Conservation (phyloP, 2,113 vertebrate species). For the Cyprinodon brontotheroides region DNA sequence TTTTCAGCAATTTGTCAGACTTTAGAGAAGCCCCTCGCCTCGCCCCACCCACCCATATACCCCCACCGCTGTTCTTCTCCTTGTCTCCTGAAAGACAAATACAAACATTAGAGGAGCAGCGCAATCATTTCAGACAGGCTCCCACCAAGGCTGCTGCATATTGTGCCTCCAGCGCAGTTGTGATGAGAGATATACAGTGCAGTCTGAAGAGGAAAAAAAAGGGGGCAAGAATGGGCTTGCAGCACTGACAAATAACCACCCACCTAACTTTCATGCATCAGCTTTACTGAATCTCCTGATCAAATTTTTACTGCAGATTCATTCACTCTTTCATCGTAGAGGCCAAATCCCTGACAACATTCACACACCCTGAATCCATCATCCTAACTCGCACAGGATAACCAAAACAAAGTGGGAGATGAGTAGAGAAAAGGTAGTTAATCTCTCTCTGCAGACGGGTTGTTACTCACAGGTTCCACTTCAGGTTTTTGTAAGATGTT, state of each 20-base stretch:
- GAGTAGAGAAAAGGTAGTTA: slow-evolving; percentile 57
- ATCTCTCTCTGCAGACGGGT: slow-evolving; percentile 54
- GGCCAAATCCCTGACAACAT: slow-evolving; percentile 48
- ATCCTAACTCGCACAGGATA: slow-evolving; percentile 32
- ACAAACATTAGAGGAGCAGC: slow-evolving; percentile 59
- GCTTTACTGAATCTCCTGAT: slow-evolving; percentile 50
- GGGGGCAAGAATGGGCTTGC: slow-evolving; percentile 61
- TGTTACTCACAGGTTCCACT: slow-evolving; percentile 47
- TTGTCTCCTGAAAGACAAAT: slow-evolving; percentile 76
- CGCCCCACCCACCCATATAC: slow-evolving; percentile 17
- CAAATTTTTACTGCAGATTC: slow-evolving; percentile 34
- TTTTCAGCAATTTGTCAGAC: slow-evolving; percentile 87
- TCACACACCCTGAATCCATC: slow-evolving; percentile 65
- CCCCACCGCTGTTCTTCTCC: slow-evolving; percentile 22
- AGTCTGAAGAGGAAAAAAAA: slow-evolving; percentile 35
- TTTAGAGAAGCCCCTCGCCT: slow-evolving; percentile 68
- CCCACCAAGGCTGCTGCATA: slow-evolving; percentile 37
- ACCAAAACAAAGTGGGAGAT: slow-evolving; percentile 55
- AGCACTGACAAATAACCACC: slow-evolving; percentile 69
- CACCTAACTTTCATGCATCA: slow-evolving; percentile 53
- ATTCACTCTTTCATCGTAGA: slow-evolving; percentile 37
- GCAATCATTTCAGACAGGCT: slow-evolving; percentile 61
- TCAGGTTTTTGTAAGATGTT: slow-evolving; percentile 20
- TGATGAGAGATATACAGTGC: slow-evolving; percentile 63
- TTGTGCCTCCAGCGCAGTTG: slow-evolving; percentile 52